These are phyloP conservation scores for Pygmarrhopalites habei DNA, from an alignment of 1,140 invertebrate genomes.

Conservation along the genomic window DNA sequence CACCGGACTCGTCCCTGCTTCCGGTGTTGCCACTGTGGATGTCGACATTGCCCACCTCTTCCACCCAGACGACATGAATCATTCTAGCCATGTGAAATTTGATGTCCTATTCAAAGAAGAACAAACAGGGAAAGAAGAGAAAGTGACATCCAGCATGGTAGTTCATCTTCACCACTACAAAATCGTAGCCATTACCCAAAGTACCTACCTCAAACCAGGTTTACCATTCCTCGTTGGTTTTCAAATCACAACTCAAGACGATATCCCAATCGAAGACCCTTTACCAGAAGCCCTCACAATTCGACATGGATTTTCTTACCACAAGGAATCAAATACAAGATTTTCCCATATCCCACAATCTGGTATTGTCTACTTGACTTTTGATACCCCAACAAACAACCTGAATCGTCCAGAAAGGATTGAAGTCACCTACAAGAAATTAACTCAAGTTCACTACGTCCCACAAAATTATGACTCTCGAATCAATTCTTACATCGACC, in stretches of 20 bases:
- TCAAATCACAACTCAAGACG: conserved; percentile 66
- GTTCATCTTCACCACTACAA: conserved; percentile 72
- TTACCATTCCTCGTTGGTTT: conserved; percentile 50
- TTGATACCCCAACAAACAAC: conserved; percentile 55
- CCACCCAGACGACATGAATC: no score
- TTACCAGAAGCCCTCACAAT: conserved; percentile 55
- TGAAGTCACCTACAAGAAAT: conserved; percentile 46
- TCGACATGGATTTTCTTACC: conserved; percentile 57
- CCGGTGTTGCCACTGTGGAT: no score
- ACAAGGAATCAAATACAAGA: conserved; percentile 54
- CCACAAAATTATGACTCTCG: conserved; percentile 3
- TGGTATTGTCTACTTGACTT: conserved; percentile 62
- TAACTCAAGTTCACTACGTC: conserved; percentile 19
- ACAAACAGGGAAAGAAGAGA: no score
- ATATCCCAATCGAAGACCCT: conserved; percentile 56
- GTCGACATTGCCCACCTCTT: no score
- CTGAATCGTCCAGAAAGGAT: conserved; percentile 53
- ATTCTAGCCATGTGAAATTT: no score
- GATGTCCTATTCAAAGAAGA: no score
- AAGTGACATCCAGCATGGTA: conserved; percentile 59
- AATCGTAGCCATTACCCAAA: conserved; percentile 68
- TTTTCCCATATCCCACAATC: conserved; percentile 54
- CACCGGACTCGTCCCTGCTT: no score
- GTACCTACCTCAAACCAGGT: conserved; percentile 76
- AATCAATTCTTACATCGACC: conserved; percentile 60